A percentile compares a stretch with the other conserved stretches of the same genome.
Evolutionary conservation across 2,113 vertebrate species (phyloP).

Genomic region (Ammospiza caudacuta): DNA sequence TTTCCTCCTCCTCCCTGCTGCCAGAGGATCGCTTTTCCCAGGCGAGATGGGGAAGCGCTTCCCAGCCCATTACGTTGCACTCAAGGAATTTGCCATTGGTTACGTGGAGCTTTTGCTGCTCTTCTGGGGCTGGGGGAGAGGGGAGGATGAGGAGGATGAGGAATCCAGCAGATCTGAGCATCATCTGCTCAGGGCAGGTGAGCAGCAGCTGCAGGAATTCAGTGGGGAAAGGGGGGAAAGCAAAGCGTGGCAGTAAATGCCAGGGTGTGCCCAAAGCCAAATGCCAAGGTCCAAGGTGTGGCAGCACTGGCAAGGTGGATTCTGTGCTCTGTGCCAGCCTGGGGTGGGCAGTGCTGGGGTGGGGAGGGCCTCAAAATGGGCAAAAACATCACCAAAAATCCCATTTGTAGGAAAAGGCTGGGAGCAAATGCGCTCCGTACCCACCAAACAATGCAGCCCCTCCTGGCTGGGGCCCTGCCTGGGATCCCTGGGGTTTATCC

Average conservation of each 20-base stretch:
- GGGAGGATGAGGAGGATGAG: background rate
- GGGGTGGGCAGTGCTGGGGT: background rate
- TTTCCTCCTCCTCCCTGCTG: slow-evolving; percentile 57
- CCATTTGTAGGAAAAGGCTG: background rate
- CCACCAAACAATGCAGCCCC: fast-evolving
- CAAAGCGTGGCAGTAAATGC: background rate
- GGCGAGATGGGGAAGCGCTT: slow-evolving; percentile 25
- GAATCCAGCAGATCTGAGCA: fast-evolving
- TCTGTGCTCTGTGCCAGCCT: background rate
- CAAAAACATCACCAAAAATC: background rate
- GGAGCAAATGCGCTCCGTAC: fast-evolving
- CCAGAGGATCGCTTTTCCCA: slow-evolving; percentile 27
- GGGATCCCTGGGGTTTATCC: background rate
- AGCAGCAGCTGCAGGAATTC: background rate
- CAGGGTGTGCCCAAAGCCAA: background rate
- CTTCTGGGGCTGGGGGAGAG: background rate
- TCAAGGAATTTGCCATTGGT: slow-evolving; percentile 58
- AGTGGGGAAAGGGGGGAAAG: too few species aligned
- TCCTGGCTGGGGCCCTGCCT: background rate
- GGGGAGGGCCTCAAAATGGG: background rate
- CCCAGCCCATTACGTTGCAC: slow-evolving; percentile 47
- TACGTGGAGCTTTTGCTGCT: background rate
- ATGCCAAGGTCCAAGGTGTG: background rate
- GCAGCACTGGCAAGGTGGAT: background rate
- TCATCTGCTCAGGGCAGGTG: background rate